phyloP scores from a whole-genome alignment of 2,888 invertebrate species.

The Apocheima hispidaria region DNA sequence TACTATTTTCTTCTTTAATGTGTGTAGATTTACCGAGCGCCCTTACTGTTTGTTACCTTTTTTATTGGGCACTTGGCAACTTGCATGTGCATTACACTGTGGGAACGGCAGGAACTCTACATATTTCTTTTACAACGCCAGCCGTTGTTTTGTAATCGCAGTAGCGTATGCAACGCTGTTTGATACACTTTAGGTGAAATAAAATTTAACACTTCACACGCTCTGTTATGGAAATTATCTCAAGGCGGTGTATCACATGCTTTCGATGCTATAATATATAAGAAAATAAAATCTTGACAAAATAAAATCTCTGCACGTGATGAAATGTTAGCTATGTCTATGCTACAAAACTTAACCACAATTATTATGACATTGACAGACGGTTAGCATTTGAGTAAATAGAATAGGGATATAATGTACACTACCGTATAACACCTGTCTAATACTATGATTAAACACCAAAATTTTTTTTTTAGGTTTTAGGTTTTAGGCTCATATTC shows the following conservation, averaged over 20 bases:
- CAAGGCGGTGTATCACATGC: slow-evolving; percentile 15
- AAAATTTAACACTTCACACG: slow-evolving; percentile 53
- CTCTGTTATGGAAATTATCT: slow-evolving; percentile 48
- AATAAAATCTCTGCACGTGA: no score
- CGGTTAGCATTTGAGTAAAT: no score
- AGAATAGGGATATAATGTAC: no score
- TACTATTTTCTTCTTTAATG: no score
- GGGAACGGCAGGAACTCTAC: slow-evolving; percentile 72
- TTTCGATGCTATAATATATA: not conserved
- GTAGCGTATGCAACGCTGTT: slow-evolving; percentile 55
- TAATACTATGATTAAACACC: no score
- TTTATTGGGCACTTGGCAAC: slow-evolving; percentile 70
- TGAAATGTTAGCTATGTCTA: no score
- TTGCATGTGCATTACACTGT: slow-evolving; percentile 65
- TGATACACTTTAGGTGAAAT: slow-evolving; percentile 49
- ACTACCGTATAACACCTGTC: no score
- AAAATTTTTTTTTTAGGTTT: no score
- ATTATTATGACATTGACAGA: no score
- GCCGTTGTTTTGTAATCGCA: slow-evolving; percentile 61
- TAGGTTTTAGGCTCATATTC: no score
- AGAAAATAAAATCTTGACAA: not conserved
- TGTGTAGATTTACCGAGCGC: slow-evolving; percentile 3
- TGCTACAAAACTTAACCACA: no score
- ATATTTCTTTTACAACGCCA: slow-evolving; percentile 54
- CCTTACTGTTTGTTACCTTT: slow-evolving; percentile 34